phyloP scores from a whole-genome alignment of 2,888 invertebrate genomes.

The Microctonus brassicae region DNA sequence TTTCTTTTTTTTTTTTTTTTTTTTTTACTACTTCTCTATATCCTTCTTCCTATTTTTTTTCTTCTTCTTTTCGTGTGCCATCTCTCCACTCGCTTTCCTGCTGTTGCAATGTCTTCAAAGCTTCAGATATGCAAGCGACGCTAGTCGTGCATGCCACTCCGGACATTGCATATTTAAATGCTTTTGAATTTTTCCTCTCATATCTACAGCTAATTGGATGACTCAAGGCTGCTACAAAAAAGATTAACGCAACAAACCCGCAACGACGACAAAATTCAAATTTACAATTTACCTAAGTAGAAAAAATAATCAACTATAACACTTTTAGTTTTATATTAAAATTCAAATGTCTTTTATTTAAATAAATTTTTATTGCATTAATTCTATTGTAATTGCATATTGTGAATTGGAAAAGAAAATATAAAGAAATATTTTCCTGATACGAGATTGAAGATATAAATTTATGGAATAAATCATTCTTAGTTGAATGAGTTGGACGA shows the following conservation, averaged over 20 bases:
- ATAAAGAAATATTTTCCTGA: neutral
- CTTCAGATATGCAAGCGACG: slow-evolving; percentile 60
- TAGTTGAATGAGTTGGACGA: neutral
- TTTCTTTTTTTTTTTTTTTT: slow-evolving; percentile 48
- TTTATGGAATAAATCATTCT: slow-evolving; percentile 5
- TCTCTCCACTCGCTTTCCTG: slow-evolving; percentile 15
- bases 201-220: slow-evolving; percentile 59
- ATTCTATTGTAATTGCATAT: neutral
- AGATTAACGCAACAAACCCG: slow-evolving; percentile 49
- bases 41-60: slow-evolving; percentile 50
- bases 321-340: too few relatives aligned
- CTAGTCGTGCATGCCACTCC: slow-evolving; percentile 31
- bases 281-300: neutral
- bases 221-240: slow-evolving; percentile 46
- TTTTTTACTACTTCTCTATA: slow-evolving; percentile 45
- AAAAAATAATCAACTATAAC: neutral
- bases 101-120: slow-evolving; percentile 46
- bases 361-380: neutral
- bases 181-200: slow-evolving; percentile 53
- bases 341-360: too few relatives aligned
- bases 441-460: neutral
- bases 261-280: slow-evolving; percentile 1
- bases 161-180: slow-evolving; percentile 60
- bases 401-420: too few relatives aligned
- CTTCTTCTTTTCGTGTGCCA: slow-evolving; percentile 46